Conservation (phyloP, 2,797 vertebrate species). For the Anguilla megastoma region DNA sequence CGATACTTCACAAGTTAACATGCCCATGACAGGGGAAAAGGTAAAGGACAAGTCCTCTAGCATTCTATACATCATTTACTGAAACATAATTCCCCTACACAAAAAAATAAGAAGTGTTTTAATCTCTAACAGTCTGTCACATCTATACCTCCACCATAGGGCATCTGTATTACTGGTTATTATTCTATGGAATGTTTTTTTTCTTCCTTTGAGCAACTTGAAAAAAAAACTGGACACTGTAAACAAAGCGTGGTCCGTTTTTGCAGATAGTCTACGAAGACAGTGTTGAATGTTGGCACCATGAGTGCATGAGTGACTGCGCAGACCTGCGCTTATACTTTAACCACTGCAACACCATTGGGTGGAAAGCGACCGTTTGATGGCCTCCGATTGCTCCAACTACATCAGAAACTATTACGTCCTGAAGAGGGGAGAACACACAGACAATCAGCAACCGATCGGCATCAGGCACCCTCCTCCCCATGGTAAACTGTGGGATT, state of each 20-base stretch:
- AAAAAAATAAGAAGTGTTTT: not conserved
- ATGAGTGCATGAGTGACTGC: constrained; percentile 50
- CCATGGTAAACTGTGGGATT: not conserved
- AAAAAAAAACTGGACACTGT: not conserved
- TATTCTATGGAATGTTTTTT: not conserved
- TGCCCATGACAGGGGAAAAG: not conserved
- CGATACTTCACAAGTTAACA: not conserved
- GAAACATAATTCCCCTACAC: not conserved
- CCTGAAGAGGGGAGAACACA: constrained; percentile 54
- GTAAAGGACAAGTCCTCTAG: not conserved
- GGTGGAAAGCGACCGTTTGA: constrained; percentile 69
- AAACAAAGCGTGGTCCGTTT: not conserved
- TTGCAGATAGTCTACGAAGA: constrained; percentile 44
- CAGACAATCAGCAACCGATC: constrained; percentile 71
- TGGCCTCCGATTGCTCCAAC: constrained; percentile 67
- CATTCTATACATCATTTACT: not conserved
- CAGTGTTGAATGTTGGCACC: constrained; percentile 41
- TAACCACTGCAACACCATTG: constrained; percentile 52
- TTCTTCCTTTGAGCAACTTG: not conserved
- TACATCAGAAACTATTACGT: constrained; percentile 69
- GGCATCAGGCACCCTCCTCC: constrained; percentile 67
- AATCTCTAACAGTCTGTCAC: not conserved
- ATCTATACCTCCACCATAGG: not conserved
- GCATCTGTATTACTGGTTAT: no score
- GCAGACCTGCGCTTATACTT: constrained; percentile 48